phyloP scores from a whole-genome alignment of 2,888 invertebrate genomes.

The Nomada hirtipes region DNA sequence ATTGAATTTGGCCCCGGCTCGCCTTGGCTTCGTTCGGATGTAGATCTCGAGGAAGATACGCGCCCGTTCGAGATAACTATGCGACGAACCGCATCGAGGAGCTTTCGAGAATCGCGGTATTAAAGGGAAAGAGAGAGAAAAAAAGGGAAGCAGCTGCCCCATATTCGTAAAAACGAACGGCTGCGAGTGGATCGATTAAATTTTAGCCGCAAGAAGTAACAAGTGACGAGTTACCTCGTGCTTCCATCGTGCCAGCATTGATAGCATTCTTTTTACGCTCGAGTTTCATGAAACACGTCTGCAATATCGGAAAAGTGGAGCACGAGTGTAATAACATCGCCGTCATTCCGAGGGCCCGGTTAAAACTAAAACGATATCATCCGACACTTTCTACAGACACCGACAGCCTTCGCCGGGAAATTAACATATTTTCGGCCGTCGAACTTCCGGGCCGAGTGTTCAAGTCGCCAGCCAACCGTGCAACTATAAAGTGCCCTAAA shows the following conservation, averaged over 20 bases:
- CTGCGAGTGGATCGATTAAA: constrained; percentile 15
- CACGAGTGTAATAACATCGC: constrained; percentile 44
- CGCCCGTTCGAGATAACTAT: not conserved
- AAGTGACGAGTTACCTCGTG: not conserved
- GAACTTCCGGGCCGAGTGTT: constrained; percentile 29
- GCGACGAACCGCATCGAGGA: constrained; percentile 1
- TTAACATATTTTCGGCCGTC: constrained; percentile 49
- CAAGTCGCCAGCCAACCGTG: not conserved
- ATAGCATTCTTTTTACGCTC: not conserved
- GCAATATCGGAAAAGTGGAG: constrained; percentile 48
- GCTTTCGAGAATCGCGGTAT: not conserved
- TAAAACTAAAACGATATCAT: constrained; percentile 48
- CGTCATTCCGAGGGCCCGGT: constrained; percentile 40
- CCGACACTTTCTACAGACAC: constrained; percentile 30
- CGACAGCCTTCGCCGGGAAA: constrained; percentile 1
- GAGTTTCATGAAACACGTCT: constrained; percentile 41
- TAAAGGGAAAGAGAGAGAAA: not conserved
- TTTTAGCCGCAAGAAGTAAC: constrained; percentile 19
- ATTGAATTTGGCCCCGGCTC: constrained; percentile 36
- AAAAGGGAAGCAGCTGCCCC: no score
- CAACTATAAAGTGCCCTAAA: constrained; percentile 33
- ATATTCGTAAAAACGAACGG: not conserved
- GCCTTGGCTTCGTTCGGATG: not conserved
- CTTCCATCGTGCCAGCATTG: constrained; percentile 32
- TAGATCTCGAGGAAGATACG: constrained; percentile 5